Conservation (phyloP, 2,113 vertebrate genomes). For the Eulemur macaco region DNA sequence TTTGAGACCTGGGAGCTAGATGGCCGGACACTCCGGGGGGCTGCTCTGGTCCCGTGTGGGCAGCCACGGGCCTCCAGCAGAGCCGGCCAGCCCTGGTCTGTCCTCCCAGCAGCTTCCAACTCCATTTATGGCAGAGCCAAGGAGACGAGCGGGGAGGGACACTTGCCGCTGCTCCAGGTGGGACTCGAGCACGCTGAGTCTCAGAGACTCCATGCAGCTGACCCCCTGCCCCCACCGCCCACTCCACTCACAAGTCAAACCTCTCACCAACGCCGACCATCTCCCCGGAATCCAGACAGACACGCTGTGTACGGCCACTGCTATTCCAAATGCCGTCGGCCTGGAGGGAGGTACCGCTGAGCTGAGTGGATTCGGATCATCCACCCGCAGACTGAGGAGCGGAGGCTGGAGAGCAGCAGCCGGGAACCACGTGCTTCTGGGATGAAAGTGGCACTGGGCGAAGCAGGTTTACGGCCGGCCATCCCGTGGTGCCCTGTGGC, state of each 20-base stretch:
- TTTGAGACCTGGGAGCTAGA: neutral
- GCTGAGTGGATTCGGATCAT: fast-evolving
- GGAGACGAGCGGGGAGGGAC: too few relatives aligned
- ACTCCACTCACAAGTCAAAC: neutral
- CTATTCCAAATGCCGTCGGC: neutral
- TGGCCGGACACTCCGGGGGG: too few relatives aligned
- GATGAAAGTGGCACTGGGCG: neutral
- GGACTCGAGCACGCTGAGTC: too few relatives aligned
- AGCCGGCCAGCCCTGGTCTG: neutral
- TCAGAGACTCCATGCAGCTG: neutral
- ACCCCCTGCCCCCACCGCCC: neutral
- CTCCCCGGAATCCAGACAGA: neutral
- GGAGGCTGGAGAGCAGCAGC: too few relatives aligned
- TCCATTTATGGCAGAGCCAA: too few relatives aligned
- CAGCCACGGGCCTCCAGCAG: neutral
- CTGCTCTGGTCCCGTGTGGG: neutral
- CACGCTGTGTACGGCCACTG: neutral
- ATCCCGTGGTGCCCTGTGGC: neutral
- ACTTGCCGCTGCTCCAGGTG: too few relatives aligned
- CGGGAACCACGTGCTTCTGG: neutral
- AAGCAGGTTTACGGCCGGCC: too few relatives aligned
- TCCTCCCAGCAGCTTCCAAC: too few relatives aligned
- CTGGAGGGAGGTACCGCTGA: too few relatives aligned
- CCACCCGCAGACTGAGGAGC: neutral
- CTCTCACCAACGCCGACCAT: neutral